Conservation (phyloP, 2,888 invertebrate species). For the Zaprionus obscuricornis region DNA sequence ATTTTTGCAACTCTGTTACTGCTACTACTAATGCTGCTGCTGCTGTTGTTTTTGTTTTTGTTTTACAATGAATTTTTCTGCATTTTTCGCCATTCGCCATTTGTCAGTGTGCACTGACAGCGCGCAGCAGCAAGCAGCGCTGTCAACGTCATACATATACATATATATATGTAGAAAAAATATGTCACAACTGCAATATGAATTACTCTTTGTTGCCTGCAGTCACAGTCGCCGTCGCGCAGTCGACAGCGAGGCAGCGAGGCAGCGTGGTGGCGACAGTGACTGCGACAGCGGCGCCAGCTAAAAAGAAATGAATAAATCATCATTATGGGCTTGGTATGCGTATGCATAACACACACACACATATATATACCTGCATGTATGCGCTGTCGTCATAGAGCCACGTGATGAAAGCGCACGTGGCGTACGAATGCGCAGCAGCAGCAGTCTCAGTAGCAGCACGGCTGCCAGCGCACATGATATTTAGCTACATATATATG, state of each 20-base stretch:
- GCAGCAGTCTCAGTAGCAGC: constrained; percentile 15
- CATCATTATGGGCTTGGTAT: constrained; percentile 41
- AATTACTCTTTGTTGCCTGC: constrained; percentile 12
- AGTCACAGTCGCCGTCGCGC: constrained; percentile 6
- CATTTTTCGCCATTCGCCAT: constrained; percentile 15
- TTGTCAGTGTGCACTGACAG: constrained; percentile 3
- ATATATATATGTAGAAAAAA: no score
- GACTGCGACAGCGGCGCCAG: constrained; percentile 26
- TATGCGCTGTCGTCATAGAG: constrained; percentile 15
- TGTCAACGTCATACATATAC: no score
- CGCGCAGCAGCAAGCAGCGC: no score
- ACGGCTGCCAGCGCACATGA: no score
- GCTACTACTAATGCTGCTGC: not conserved
- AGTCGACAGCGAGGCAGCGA: no score
- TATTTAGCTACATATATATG: no score
- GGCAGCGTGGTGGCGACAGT: no score
- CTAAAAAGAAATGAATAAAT: constrained; percentile 50
- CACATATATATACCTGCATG: not conserved
- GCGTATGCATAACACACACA: not conserved
- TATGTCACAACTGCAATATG: constrained; percentile 19
- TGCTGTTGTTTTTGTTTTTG: constrained; percentile 14
- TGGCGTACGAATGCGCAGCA: constrained; percentile 34
- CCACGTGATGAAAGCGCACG: constrained; percentile 54
- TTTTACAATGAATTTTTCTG: constrained; percentile 27
- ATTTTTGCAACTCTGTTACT: not conserved